phyloP scores from a whole-genome alignment of 2,113 vertebrate species.

The Hemicordylus capensis region DNA sequence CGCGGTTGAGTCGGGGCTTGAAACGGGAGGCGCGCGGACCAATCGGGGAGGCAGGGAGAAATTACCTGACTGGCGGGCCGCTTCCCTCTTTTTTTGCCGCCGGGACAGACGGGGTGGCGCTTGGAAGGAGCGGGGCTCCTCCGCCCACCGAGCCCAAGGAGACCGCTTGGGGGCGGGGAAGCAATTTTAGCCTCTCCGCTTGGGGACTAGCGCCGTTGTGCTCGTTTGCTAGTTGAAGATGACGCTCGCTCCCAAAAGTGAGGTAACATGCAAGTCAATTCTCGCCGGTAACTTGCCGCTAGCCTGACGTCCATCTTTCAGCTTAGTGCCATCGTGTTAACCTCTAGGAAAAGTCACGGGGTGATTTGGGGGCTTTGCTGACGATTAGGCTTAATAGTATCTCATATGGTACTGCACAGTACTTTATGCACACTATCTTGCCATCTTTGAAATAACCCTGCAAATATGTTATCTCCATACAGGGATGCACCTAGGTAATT shows the following conservation, averaged over 20 bases:
- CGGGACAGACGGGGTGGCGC: neutral
- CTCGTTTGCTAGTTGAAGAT: too few species aligned
- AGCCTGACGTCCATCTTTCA: neutral
- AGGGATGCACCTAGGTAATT: too few species aligned
- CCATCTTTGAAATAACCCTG: too few species aligned
- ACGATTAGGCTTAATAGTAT: too few species aligned
- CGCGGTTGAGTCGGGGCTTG: neutral
- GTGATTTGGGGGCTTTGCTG: neutral
- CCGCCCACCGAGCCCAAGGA: neutral
- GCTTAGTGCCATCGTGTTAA: neutral
- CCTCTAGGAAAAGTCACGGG: neutral
- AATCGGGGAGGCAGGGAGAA: neutral
- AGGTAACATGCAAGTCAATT: too few species aligned
- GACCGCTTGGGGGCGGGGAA: neutral
- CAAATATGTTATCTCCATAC: too few species aligned
- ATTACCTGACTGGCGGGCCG: neutral
- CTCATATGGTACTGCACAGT: too few species aligned
- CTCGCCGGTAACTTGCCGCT: too few species aligned
- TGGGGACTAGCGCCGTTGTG: too few species aligned
- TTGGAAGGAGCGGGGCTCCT: neutral
- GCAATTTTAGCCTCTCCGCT: neutral
- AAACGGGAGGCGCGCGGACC: neutral
- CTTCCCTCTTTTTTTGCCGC: neutral
- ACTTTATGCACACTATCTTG: too few species aligned
- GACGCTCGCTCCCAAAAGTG: neutral